Percentiles rank a stretch among this genome's conserved stretches.
These are phyloP conservation scores for Nasonia giraulti DNA, from an alignment of 1,140 invertebrate genomes.

Conservation along the genomic window DNA sequence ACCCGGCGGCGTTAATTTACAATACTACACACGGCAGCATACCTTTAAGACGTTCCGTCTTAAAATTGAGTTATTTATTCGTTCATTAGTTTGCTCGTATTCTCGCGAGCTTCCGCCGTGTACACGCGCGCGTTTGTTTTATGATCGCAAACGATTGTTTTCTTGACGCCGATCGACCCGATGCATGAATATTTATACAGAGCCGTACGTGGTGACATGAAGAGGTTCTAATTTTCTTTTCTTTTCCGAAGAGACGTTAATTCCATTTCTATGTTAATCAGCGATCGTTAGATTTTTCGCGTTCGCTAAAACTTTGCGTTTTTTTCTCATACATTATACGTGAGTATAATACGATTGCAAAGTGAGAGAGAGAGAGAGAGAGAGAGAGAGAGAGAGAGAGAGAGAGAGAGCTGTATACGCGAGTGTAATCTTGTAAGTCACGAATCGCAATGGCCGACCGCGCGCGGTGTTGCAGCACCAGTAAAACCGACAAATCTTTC, in stretches of 20 bases:
- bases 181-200: slow-evolving; percentile 17
- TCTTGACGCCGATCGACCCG: background rate
- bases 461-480: background rate
- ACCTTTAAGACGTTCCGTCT: background rate
- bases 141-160: background rate
- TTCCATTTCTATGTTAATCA: slow-evolving; percentile 6
- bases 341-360: background rate
- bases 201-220: background rate
- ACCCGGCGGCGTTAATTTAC: background rate
- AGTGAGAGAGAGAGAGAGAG: background rate
- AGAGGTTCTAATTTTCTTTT: background rate
- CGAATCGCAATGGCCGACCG: background rate
- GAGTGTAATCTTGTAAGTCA: background rate
- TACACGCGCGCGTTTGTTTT: no score
- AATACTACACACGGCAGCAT: background rate
- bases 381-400: no score
- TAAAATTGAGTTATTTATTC: background rate
- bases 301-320: background rate
- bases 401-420: background rate
- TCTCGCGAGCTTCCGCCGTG: no score
- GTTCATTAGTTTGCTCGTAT: no score
- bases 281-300: background rate
- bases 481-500: background rate
- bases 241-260: background rate
- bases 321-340: background rate